Evolutionary conservation across 2,797 vertebrate genomes (phyloP).

Genomic region (Nyctibius grandis): DNA sequence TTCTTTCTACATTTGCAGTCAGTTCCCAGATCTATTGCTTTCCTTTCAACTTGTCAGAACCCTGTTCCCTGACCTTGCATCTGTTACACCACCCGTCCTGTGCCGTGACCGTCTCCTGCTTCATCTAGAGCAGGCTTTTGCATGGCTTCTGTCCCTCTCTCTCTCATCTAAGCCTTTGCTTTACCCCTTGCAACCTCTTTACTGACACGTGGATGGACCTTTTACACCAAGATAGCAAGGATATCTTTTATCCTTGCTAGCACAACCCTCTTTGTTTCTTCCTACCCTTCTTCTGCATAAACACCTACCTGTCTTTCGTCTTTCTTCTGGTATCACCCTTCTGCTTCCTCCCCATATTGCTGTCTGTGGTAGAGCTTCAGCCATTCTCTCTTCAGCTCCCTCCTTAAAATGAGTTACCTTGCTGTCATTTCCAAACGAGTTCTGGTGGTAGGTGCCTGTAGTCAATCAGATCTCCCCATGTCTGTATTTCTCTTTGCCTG

Average conservation of each 20-base stretch:
- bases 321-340: not conserved
- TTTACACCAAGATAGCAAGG: not conserved
- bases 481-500: not conserved
- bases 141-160: not conserved
- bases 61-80: not conserved
- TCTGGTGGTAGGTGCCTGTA: not conserved
- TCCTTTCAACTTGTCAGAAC: not conserved
- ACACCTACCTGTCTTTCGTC: not conserved
- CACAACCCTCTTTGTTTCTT: not conserved
- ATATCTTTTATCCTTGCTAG: not conserved
- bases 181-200: not conserved
- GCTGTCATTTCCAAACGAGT: not conserved
- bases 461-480: not conserved
- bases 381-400: not conserved
- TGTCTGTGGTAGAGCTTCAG: not conserved
- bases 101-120: not conserved
- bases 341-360: not conserved
- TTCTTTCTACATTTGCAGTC: not conserved
- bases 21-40: not conserved
- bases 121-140: not conserved
- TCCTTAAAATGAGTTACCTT: not conserved
- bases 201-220: not conserved
- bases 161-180: not conserved
- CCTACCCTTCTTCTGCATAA: not conserved
- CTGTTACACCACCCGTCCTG: not conserved